A percentile compares a stretch with the other conserved stretches of the same genome.
Conservation (phyloP, 2,888 invertebrate genomes). For the Erebia ligea region DNA sequence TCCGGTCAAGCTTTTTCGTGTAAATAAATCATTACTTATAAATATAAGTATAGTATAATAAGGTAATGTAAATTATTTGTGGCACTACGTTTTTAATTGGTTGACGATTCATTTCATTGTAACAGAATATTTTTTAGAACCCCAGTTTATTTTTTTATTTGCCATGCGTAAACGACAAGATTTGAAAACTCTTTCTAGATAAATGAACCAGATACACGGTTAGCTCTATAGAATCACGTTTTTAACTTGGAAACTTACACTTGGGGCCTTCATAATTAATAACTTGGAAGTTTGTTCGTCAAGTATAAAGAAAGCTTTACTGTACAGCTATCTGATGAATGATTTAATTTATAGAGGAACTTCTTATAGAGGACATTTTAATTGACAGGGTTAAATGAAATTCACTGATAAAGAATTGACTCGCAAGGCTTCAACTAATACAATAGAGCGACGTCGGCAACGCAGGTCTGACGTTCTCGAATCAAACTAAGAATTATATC, state of each 20-base stretch:
- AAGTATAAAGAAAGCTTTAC: constrained; percentile 20
- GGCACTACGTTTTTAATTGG: constrained; percentile 26
- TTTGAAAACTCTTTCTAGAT: no score
- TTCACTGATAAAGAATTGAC: constrained; percentile 71
- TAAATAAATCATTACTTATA: constrained; percentile 51
- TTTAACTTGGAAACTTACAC: no score
- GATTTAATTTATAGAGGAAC: constrained; percentile 48
- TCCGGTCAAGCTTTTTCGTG: constrained; percentile 57
- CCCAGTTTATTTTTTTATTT: not conserved
- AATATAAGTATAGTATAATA: constrained; percentile 21
- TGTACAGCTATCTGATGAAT: constrained; percentile 30
- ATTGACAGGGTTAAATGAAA: constrained; percentile 77
- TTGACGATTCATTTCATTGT: constrained; percentile 6
- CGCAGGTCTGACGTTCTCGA: constrained; percentile 39
- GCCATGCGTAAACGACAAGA: no score
- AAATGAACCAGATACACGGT: no score
- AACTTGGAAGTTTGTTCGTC: not conserved
- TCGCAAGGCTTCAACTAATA: constrained; percentile 69
- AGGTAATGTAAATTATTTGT: constrained; percentile 19
- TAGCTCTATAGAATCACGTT: no score
- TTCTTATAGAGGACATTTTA: constrained; percentile 58
- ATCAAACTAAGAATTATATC: not conserved
- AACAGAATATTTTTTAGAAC: constrained; percentile 10
- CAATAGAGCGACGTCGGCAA: constrained; percentile 50
- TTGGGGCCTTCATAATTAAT: not conserved